Base-by-base conservation (phyloP, 2,888 invertebrate species). In the Polydrusus tereticollis region DNA sequence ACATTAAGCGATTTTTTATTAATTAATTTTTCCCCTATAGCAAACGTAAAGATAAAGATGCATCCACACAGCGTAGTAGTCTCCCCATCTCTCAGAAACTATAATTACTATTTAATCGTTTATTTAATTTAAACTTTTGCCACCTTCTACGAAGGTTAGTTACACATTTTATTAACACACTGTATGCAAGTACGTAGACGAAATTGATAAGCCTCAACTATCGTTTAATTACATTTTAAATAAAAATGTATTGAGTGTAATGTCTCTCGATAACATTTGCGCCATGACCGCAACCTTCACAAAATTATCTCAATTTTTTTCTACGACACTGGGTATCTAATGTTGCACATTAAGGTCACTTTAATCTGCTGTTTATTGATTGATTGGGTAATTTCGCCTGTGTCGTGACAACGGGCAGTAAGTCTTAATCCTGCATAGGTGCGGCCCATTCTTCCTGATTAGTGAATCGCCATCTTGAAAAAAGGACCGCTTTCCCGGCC, bases 371-470 rank as follows among this genome's bases (percentile, higher is more conserved):
- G 57, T 77, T 76, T 78, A 81, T 80, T 78, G 79, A 80, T 80
- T 80, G 80, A 80, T 79, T 77, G 77, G 75, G 76, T 78, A 80
- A 79, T 81, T 78, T 74, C 70, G 77, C 72, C 72, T 77, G 77
- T 85, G 77, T 81, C 84, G 85, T 85, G 85, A 85, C 83, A 83
- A 83, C 69, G 45, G 55, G 69, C 75, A 69, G 69, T 75, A 75
- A 72, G 72, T 72, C 75, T 72, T 62, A 67, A 74, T 71, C 68
- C 64, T 47, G 59, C 55, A 64, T 83, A 83, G 84, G 84, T 81
- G 85, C 82, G 83, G 82, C 84, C 82, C 82, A 83, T 84, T 84
- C 83, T 82, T 83, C 82, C 80, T 83, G 83, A 84, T 84, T 85
- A 83, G 83, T 81, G 79, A 83, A 82, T 82, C 80, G 80, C 84